These are phyloP conservation scores for Ormia ochracea DNA, from an alignment of 2,888 invertebrate species.

Conservation along the genomic window DNA sequence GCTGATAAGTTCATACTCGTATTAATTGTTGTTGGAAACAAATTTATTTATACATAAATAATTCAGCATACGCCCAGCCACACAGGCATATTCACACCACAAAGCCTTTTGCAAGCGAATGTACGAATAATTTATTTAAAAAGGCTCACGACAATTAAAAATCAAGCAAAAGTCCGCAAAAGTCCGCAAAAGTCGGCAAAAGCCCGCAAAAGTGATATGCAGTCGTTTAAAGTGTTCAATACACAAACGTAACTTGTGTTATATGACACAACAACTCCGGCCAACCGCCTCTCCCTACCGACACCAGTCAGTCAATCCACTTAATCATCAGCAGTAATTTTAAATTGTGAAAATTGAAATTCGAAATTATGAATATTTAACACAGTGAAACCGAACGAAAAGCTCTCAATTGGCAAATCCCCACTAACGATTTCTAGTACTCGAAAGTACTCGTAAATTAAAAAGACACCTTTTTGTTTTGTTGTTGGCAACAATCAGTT, in stretches of 20 bases:
- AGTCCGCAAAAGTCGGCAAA: background rate
- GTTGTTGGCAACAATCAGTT: background rate
- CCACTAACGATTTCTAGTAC: background rate
- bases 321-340: constrained; percentile 15
- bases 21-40: constrained; percentile 61
- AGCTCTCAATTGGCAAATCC: background rate
- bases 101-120: background rate
- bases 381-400: background rate
- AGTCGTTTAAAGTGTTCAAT: background rate
- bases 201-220: constrained; percentile 16
- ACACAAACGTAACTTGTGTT: constrained; percentile 16
- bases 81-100: background rate
- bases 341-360: background rate
- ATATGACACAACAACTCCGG: constrained; percentile 9
- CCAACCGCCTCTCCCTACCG: background rate
- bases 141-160: constrained; percentile 40
- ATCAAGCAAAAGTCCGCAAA: constrained; percentile 35
- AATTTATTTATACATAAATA: constrained; percentile 46
- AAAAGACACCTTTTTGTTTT: background rate
- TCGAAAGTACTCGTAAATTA: background rate
- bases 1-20: constrained; percentile 56
- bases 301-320: constrained; percentile 22
- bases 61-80: background rate
- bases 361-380: constrained; percentile 6
- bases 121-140: constrained; percentile 23